Conservation (phyloP, 2,888 invertebrate species). For the Caradrina kadenii region DNA sequence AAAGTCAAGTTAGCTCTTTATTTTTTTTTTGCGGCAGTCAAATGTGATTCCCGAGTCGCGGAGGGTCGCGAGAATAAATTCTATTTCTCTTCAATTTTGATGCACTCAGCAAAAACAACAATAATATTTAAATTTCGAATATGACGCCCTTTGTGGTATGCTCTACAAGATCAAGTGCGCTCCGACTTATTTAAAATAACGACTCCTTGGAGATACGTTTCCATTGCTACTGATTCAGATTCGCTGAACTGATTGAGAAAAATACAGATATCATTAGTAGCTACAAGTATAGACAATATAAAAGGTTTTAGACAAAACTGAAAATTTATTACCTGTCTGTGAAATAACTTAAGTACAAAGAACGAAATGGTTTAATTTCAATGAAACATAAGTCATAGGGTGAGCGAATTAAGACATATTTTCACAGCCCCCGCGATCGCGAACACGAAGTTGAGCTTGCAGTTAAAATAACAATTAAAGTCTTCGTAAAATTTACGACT, state of each 20-base stretch:
- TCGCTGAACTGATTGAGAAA: constrained; percentile 21
- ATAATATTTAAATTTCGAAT: constrained; percentile 88
- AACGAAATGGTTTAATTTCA: constrained; percentile 79
- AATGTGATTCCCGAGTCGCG: constrained; percentile 77
- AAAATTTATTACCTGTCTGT: constrained; percentile 71
- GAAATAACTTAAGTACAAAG: constrained; percentile 67
- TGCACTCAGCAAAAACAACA: constrained; percentile 89
- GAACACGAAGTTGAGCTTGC: constrained; percentile 87
- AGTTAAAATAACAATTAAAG: constrained; percentile 91
- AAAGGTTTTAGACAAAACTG: constrained; percentile 72
- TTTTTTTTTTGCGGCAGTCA: constrained; percentile 76
- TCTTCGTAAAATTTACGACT: constrained; percentile 89
- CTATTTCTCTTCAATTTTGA: constrained; percentile 89
- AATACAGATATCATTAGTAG: constrained; percentile 29
- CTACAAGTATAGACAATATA: constrained; percentile 57
- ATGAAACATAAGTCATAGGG: constrained; percentile 88
- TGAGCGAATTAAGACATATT: constrained; percentile 89
- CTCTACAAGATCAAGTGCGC: constrained; percentile 68
- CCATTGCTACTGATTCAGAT: constrained; percentile 43
- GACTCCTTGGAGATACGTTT: constrained; percentile 59
- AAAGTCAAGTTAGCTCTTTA: constrained; percentile 69
- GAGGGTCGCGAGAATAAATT: constrained; percentile 84
- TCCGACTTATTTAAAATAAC: constrained; percentile 66
- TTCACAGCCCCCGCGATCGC: constrained; percentile 79
- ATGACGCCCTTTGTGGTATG: constrained; percentile 76